phyloP scores from a whole-genome alignment of 2,888 invertebrate genomes.

The Pseudococcus longispinus region DNA sequence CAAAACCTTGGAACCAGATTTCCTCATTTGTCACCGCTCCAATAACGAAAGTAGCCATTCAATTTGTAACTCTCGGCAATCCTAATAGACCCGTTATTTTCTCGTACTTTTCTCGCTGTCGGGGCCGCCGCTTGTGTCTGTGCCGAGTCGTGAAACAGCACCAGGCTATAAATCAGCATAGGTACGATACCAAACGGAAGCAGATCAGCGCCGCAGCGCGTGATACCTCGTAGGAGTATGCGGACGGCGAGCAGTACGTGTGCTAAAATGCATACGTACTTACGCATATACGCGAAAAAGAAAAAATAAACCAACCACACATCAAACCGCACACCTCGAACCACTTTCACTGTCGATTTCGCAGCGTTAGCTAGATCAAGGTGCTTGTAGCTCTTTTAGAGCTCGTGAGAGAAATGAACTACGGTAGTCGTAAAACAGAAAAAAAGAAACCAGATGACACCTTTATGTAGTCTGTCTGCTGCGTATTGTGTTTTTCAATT shows the following conservation, averaged over 20 bases:
- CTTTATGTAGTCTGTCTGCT: not conserved
- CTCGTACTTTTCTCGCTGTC: not conserved
- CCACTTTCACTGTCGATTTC: constrained; percentile 4
- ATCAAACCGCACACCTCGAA: not conserved
- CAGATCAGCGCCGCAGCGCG: not conserved
- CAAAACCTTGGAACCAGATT: no score
- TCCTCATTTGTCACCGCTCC: no score
- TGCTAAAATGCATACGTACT: not conserved
- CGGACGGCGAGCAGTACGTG: not conserved
- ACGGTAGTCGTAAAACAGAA: not conserved
- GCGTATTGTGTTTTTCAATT: not conserved
- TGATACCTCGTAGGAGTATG: constrained; percentile 5
- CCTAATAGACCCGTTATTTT: not conserved
- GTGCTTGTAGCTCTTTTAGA: not conserved
- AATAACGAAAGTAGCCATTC: no score
- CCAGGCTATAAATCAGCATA: not conserved
- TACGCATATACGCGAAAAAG: not conserved
- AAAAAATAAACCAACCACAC: not conserved
- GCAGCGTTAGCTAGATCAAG: not conserved
- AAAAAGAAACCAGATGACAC: not conserved
- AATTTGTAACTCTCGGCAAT: no score
- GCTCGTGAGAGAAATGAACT: not conserved
- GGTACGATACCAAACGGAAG: not conserved
- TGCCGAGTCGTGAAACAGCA: not conserved
- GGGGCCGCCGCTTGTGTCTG: not conserved